Evolutionary conservation across 1,140 invertebrate genomes (phyloP).

Genomic region (Frieseomelitta varia): DNA sequence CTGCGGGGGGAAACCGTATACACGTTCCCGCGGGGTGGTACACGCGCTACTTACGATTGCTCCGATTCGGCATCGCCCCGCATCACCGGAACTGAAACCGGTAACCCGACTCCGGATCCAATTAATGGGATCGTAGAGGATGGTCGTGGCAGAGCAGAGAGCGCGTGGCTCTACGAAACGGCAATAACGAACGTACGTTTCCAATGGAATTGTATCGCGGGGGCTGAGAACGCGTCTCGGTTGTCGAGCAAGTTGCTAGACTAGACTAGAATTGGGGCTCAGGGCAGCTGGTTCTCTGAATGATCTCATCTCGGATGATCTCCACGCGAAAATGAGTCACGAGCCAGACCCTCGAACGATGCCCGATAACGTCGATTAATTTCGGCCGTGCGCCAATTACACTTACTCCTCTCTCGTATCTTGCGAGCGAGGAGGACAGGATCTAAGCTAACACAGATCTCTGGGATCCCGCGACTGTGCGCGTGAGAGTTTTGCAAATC

Average conservation of each 20-base stretch:
- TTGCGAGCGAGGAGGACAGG: not conserved
- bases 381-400: not conserved
- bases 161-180: slow-evolving; percentile 46
- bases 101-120: slow-evolving; percentile 68
- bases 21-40: slow-evolving; percentile 11
- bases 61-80: slow-evolving; percentile 44
- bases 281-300: not conserved
- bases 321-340: slow-evolving; percentile 14
- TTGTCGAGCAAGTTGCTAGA: not conserved
- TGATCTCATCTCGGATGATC: not conserved
- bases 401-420: not conserved
- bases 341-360: not conserved
- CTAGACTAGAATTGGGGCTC: not conserved
- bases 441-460: accelerated
- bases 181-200: slow-evolving; percentile 63
- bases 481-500: not conserved
- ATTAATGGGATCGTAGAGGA: slow-evolving; percentile 67
- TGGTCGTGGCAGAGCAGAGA: slow-evolving; percentile 11
- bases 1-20: slow-evolving; percentile 29
- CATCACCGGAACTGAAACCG: slow-evolving; percentile 42
- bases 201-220: slow-evolving; percentile 51
- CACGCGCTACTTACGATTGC: slow-evolving; percentile 32
- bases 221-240: slow-evolving; percentile 16
- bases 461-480: not conserved
- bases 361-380: slow-evolving; percentile 17